These are phyloP conservation scores for Baronia brevicornis DNA, from an alignment of 2,888 invertebrate genomes.

Conservation along the genomic window DNA sequence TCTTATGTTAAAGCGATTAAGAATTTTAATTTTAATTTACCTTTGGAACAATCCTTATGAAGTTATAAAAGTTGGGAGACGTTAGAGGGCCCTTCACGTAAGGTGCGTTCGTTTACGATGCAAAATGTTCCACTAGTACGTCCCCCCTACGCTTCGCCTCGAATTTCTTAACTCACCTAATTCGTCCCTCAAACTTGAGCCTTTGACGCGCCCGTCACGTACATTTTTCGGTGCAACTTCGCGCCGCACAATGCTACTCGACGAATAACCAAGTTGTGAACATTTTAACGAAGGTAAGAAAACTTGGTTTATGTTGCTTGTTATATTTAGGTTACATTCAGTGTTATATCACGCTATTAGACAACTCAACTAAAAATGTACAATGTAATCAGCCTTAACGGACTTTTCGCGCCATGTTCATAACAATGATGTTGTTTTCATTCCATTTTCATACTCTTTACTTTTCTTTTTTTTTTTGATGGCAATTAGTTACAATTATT, in stretches of 20 bases:
- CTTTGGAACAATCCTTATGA: background rate
- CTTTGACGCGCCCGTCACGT: conserved; percentile 31
- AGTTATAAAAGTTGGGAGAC: background rate
- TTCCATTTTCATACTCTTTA: too few relatives aligned
- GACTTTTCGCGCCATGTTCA: too few relatives aligned
- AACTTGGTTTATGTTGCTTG: conserved; percentile 12
- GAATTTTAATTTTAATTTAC: background rate
- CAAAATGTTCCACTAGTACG: conserved; percentile 7
- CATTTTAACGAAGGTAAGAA: conserved; percentile 28
- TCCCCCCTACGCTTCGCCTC: conserved; percentile 13
- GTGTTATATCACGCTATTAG: too few relatives aligned
- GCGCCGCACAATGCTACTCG: conserved; percentile 23
- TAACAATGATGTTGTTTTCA: too few relatives aligned
- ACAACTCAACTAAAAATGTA: too few relatives aligned
- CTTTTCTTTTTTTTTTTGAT: too few relatives aligned
- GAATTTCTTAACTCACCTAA: conserved; percentile 26
- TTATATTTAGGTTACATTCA: too few relatives aligned
- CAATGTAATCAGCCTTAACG: too few relatives aligned
- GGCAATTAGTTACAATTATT: too few relatives aligned
- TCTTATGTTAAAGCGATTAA: background rate
- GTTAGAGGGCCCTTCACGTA: too few relatives aligned
- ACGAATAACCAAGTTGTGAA: conserved; percentile 26
- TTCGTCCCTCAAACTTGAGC: conserved; percentile 25
- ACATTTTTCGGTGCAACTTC: conserved; percentile 30
- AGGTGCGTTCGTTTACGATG: too few relatives aligned